Conservation (phyloP, 2,113 vertebrate species). For the Oncorhynchus mykiss region DNA sequence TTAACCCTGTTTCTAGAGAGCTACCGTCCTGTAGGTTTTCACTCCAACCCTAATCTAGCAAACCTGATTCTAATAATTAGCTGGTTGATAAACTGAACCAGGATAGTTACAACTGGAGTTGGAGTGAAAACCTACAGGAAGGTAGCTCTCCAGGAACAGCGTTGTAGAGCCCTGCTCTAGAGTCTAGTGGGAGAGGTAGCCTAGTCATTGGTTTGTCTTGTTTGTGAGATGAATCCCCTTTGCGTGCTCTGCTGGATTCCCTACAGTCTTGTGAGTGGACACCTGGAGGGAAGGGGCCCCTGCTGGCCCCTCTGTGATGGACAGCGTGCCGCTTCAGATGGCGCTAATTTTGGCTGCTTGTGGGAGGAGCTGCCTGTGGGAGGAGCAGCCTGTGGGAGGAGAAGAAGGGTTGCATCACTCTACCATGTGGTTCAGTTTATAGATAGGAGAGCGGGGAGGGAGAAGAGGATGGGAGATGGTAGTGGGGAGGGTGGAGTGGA, state of each 20-base stretch:
- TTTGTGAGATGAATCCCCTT: constrained; percentile 43
- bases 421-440: background rate
- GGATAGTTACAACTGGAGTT: background rate
- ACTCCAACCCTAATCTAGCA: background rate
- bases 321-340: constrained; percentile 73
- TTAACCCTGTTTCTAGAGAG: background rate
- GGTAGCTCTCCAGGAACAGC: too few species aligned
- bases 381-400: too few species aligned
- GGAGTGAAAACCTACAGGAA: too few species aligned
- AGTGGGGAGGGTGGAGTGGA: background rate
- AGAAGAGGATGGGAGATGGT: background rate
- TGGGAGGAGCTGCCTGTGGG: constrained; percentile 26
- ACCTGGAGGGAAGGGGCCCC: constrained; percentile 66
- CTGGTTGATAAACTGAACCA: background rate
- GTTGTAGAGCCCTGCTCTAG: background rate
- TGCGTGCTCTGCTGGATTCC: constrained; percentile 63
- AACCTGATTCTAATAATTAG: background rate
- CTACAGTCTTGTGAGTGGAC: constrained; percentile 67
- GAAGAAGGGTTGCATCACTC: background rate
- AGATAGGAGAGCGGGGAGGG: background rate
- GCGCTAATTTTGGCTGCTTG: constrained; percentile 63
- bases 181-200: background rate
- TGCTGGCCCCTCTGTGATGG: constrained; percentile 52
- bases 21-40: background rate
- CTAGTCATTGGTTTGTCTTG: constrained; percentile 49